Evolutionary conservation across 2,797 vertebrate genomes (phyloP), one percentile per base, ranked within the genome.

Genomic region (Poecile montanus): DNA sequence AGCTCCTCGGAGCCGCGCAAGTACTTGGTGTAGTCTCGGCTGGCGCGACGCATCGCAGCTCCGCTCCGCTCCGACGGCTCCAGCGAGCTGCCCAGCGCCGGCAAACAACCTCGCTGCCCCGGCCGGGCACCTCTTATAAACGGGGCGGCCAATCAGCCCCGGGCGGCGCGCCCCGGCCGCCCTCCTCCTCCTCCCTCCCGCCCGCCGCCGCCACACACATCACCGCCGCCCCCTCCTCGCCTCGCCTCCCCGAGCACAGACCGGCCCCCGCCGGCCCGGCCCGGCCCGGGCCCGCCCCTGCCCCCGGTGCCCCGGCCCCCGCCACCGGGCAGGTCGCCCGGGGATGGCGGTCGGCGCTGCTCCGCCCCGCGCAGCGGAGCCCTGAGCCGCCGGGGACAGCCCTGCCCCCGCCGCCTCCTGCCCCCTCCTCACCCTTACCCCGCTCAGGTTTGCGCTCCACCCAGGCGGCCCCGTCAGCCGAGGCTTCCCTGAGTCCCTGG

Each of bases 21-120:
- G 97, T 98, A 97, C 96, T 97, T 98, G 96, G 95, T 91, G 89
- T 97, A 97, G 96, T 98, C 98, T 95, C 97, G 94, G 97, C 98
- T 98, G 94, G 98, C 97, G 82, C 97, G 96, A 89, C 97, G 97
- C 97, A 98, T 98, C 76, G 95, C 60, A 54, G 65, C 73, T 92
- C 44, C 72, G 56, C 80, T 91, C 77, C 88, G 53, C 76, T 86
- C 66, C 29, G 44, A 63, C 85, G 65, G 89, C 72, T 92, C 32
- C 89, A 67, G 68, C 13, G 9, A 77, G 21, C 44, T 88, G 65
- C 73, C 84, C 61, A 17, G 4, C 19, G 32, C 72, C 40, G 20
- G 25, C 92, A 79, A 87, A 91, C 91, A 89, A 47, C 66, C 32
- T 29, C 17, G 1, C 45, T 4, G 6, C 3, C 51, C 26, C 34